Evolutionary conservation across 1,140 invertebrate genomes (phyloP).

Genomic region (Brachionus calyciflorus): DNA sequence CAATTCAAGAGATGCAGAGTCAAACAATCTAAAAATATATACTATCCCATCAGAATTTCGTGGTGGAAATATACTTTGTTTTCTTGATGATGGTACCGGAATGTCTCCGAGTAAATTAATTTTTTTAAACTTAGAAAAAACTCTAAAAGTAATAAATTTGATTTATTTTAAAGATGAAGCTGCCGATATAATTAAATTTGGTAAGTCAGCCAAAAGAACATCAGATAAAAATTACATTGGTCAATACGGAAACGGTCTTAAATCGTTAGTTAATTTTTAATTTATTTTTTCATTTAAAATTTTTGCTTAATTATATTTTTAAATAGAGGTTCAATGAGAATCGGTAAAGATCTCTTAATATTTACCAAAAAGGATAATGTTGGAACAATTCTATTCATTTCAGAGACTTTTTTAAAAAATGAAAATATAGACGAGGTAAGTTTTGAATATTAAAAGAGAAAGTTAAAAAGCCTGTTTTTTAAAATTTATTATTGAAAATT

Average conservation of each 20-base stretch:
- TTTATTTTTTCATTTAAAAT: neutral
- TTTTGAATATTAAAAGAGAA: neutral
- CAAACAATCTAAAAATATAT: constrained; percentile 23
- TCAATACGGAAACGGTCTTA: constrained; percentile 62
- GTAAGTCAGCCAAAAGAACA: constrained; percentile 57
- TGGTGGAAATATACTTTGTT: constrained; percentile 58
- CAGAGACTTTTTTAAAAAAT: constrained; percentile 60
- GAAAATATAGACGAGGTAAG: constrained; percentile 60
- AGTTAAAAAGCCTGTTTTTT: no score
- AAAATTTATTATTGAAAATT: neutral
- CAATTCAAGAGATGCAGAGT: constrained; percentile 52
- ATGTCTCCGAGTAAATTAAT: constrained; percentile 57
- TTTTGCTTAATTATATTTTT: neutral
- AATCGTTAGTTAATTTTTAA: constrained; percentile 62
- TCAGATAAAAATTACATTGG: constrained; percentile 58
- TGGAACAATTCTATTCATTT: constrained; percentile 60
- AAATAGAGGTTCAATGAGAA: constrained; percentile 60
- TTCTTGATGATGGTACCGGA: constrained; percentile 61
- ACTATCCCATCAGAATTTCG: constrained; percentile 53
- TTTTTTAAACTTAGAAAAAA: neutral
- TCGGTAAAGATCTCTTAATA: constrained; percentile 61
- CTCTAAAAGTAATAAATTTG: neutral
- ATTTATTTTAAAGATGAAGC: constrained; percentile 56
- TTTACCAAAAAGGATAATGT: constrained; percentile 60
- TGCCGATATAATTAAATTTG: constrained; percentile 60